phyloP scores from a whole-genome alignment of 2,113 vertebrate genomes.

The Sinocyclocheilus anophthalmus region DNA sequence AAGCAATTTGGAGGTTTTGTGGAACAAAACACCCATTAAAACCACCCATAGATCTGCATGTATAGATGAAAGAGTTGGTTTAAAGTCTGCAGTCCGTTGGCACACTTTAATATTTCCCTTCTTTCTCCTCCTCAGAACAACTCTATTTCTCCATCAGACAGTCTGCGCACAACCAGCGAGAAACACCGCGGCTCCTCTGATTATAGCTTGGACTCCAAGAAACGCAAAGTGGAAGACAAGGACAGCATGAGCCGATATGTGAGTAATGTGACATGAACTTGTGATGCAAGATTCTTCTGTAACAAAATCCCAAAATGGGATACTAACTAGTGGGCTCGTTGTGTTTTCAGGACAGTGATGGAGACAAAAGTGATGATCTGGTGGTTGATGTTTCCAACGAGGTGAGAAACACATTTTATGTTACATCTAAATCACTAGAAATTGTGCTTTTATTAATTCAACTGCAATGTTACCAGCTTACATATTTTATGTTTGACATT shows the following conservation, averaged over 20 bases:
- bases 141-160: constrained; percentile 92
- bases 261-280: constrained; percentile 60
- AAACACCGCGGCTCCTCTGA: constrained; percentile 92
- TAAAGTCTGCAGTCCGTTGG: neutral
- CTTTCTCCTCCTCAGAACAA: constrained; percentile 81
- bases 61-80: neutral
- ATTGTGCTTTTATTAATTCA: neutral
- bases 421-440: neutral
- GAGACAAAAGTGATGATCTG: constrained; percentile 97
- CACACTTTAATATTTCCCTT: constrained; percentile 44
- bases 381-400: constrained; percentile 97
- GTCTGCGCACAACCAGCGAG: constrained; percentile 87
- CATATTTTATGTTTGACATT: neutral
- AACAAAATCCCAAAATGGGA: neutral
- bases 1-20: neutral
- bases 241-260: constrained; percentile 95
- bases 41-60: neutral
- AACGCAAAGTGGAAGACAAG: constrained; percentile 94
- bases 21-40: neutral
- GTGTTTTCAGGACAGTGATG: constrained; percentile 88
- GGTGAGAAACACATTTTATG: constrained; percentile 70
- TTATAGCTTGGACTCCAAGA: constrained; percentile 91
- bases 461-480: no score
- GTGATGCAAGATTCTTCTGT: neutral
- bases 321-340: neutral